Evolutionary conservation across 2,888 invertebrate genomes (phyloP).

Genomic region (Eucera pruinosa): DNA sequence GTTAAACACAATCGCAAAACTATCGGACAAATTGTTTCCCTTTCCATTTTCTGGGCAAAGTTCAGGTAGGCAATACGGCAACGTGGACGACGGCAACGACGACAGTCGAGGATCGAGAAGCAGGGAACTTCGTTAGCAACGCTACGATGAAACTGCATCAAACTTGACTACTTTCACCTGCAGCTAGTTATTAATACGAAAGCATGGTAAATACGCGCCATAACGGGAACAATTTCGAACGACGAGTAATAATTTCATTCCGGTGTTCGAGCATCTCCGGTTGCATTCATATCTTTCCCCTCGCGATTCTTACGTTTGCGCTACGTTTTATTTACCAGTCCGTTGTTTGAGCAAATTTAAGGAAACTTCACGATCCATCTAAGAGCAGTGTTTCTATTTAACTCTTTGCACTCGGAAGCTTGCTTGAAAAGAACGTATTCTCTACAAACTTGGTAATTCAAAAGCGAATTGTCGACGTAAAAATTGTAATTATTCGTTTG

Average conservation of each 20-base stretch:
- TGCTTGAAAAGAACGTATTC: no score
- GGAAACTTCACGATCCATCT: no score
- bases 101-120: slow-evolving; percentile 28
- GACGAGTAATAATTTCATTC: slow-evolving; percentile 46
- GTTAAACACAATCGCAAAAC: slow-evolving; percentile 25
- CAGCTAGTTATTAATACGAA: slow-evolving; percentile 48
- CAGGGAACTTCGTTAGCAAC: slow-evolving; percentile 50
- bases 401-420: no score
- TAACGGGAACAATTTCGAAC: slow-evolving; percentile 32
- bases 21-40: slow-evolving; percentile 35
- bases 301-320: neutral
- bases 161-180: slow-evolving; percentile 51
- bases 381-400: no score
- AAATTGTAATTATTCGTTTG: no score
- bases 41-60: slow-evolving; percentile 10
- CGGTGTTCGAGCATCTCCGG: slow-evolving; percentile 9
- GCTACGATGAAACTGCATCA: slow-evolving; percentile 28
- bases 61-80: neutral
- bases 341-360: slow-evolving; percentile 20
- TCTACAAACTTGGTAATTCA: no score
- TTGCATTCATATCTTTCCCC: slow-evolving; percentile 11
- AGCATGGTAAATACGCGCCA: slow-evolving; percentile 49
- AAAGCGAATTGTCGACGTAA: no score
- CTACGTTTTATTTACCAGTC: slow-evolving; percentile 1
- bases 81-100: no score